phyloP scores from a whole-genome alignment of 1,140 invertebrate genomes.

The Phenacoccus solenopsis region DNA sequence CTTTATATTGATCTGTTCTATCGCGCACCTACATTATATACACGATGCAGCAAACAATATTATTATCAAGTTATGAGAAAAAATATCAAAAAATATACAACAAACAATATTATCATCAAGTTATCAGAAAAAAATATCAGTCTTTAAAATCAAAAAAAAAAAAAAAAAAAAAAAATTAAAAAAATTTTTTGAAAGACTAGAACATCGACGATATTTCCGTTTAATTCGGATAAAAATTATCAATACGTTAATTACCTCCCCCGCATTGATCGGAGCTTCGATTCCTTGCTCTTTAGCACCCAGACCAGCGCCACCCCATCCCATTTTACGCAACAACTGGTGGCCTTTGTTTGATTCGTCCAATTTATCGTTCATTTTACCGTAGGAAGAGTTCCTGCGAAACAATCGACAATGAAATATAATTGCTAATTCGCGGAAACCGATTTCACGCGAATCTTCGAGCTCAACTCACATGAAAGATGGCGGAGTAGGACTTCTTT shows the following conservation, averaged over 20 bases:
- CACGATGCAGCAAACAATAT: conserved; percentile 19
- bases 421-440: no score
- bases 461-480: conserved; percentile 52
- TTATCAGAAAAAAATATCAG: neutral
- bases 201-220: no score
- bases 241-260: conserved; percentile 46
- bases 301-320: conserved; percentile 79
- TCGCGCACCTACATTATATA: conserved; percentile 46
- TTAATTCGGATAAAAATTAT: neutral
- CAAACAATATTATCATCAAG: neutral
- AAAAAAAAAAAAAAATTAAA: no score
- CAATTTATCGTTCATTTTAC: conserved; percentile 33
- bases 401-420: neutral
- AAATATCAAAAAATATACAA: neutral
- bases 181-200: no score
- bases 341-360: conserved; percentile 89
- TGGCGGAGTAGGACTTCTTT: conserved; percentile 62
- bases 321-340: conserved; percentile 90
- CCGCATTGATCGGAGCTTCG: conserved; percentile 81
- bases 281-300: conserved; percentile 89
- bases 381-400: conserved; percentile 24
- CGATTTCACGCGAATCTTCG: neutral
- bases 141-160: no score
- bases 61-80: neutral
- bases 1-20: conserved; percentile 79